Evolutionary conservation across 2,797 vertebrate species (phyloP), one percentile per base, ranked within the genome.

Genomic region (Sebastes melanostomus): DNA sequence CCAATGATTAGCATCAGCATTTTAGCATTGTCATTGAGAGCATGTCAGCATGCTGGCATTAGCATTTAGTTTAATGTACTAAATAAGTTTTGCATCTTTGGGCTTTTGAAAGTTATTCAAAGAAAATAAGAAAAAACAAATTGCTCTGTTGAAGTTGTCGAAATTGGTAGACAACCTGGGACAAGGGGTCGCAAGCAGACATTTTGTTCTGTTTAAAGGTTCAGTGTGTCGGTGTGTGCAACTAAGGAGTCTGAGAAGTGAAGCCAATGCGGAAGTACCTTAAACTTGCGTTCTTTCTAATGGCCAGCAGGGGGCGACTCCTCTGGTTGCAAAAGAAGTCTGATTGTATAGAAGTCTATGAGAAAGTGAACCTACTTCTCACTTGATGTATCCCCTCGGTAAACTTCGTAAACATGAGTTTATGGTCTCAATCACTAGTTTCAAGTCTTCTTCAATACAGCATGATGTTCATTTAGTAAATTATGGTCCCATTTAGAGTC

Each of bases 371-470:
- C 46, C 46, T 50, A 20, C 46, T 50, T 20, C 18, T 50, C 46
- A 50, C 18, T 9, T 50, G 46, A 50, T 50, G 0, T 50, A n/a
- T 50, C 0, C 0, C 46, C 46, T 50, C 46, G 0, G 46, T 50
- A 50, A 50, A 50, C 8, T 0, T 50, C n/a, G 2, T 50, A 50
- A 20, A 50, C 0, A 50, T 20, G 46, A 50, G 46, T 50, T 9
- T 18, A 46, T 8, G 42, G 42, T 46, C 16, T 50, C 46, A 50
- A 50, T 9, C 46, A 0, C 2, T 50, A 20, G 1, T 50, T 50
- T 50, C 46, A 50, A 20, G 18, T 9, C 46, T 50, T 50, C 46
- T 50, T 20, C 18, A 20, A 50, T 50, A 50, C 46, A 50, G 46
- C 3, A 1, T 50, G 46, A 50, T 50, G 46, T 0, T 50, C 46